A percentile compares a stretch with the other conserved stretches of the same genome.
These are phyloP conservation scores for Synergus umbraculus DNA, from an alignment of 2,888 invertebrate species.

Conservation along the genomic window DNA sequence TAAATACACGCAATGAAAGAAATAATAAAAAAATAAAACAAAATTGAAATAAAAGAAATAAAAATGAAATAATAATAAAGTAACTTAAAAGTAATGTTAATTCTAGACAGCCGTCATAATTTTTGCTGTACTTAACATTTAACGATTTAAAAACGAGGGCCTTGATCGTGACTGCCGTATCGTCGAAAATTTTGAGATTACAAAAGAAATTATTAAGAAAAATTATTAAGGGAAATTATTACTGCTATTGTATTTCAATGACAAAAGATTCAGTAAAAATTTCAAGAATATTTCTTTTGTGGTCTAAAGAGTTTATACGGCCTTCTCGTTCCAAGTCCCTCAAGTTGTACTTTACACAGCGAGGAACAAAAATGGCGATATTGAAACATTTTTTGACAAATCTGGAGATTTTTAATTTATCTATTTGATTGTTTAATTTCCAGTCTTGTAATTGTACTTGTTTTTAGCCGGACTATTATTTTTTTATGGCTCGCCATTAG, in stretches of 20 bases:
- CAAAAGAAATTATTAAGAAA: neutral
- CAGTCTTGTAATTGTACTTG: neutral
- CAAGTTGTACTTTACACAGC: slow-evolving; percentile 16
- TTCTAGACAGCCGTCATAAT: slow-evolving; percentile 50
- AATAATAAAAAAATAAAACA: slow-evolving; percentile 37
- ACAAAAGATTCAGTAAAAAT: neutral
- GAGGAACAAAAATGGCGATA: slow-evolving; percentile 21
- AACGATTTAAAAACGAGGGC: slow-evolving; percentile 42
- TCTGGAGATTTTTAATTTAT: neutral
- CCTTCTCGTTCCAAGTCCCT: slow-evolving; percentile 30
- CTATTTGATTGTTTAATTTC: neutral
- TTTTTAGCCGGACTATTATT: neutral
- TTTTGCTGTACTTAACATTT: slow-evolving; percentile 40
- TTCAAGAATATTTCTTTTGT: neutral
- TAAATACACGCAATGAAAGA: neutral
- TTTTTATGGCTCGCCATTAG: neutral
- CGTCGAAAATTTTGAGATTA: slow-evolving; percentile 15
- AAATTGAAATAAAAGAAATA: slow-evolving; percentile 43
- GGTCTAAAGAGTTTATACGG: slow-evolving; percentile 11
- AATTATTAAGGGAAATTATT: neutral
- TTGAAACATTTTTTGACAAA: neutral
- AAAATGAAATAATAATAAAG: slow-evolving; percentile 48
- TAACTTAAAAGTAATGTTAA: slow-evolving; percentile 46
- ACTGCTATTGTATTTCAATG: slow-evolving; percentile 3
- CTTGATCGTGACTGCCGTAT: slow-evolving; percentile 38